These are phyloP conservation scores for Epinotia nisella DNA, from an alignment of 2,888 invertebrate species.

Conservation along the genomic window DNA sequence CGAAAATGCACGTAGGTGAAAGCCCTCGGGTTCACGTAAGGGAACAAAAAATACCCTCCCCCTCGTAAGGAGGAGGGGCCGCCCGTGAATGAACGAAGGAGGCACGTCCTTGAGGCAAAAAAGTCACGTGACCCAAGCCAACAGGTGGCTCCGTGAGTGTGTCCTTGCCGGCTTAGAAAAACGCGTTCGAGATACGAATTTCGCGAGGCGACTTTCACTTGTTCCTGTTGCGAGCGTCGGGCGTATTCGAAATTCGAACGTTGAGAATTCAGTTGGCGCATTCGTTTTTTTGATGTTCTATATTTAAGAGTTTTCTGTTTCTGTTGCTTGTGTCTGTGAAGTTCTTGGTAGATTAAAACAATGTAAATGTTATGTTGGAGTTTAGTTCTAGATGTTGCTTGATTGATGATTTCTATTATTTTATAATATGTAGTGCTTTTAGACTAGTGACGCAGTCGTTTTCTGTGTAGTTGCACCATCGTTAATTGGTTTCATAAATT, in stretches of 20 bases:
- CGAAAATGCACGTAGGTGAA: conserved; percentile 84
- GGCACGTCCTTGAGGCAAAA: conserved; percentile 84
- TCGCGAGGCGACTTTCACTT: conserved; percentile 11
- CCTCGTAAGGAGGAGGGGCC: conserved; percentile 77
- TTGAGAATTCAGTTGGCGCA: neutral
- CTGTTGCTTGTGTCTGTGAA: neutral
- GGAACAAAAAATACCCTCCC: conserved; percentile 82
- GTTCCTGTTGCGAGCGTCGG: conserved; percentile 4
- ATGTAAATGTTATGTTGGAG: too few relatives aligned
- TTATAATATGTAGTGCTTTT: too few relatives aligned
- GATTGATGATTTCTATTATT: neutral
- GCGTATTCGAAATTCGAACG: conserved; percentile 11
- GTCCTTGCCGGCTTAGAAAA: conserved; percentile 80
- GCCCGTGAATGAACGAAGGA: conserved; percentile 84
- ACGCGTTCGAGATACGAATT: conserved; percentile 47
- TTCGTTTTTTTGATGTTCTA: neutral
- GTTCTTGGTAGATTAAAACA: neutral
- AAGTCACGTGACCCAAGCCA: conserved; percentile 83
- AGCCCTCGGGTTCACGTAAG: conserved; percentile 82
- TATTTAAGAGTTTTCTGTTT: neutral
- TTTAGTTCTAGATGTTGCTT: neutral
- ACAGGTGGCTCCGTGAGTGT: conserved; percentile 82
- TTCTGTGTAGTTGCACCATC: too few relatives aligned
- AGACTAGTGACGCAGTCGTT: too few relatives aligned
- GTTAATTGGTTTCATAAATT: too few relatives aligned